Percentiles rank a stretch among this genome's conserved stretches.
Conservation (phyloP, 2,797 vertebrate genomes). For the Harpagifer antarcticus region DNA sequence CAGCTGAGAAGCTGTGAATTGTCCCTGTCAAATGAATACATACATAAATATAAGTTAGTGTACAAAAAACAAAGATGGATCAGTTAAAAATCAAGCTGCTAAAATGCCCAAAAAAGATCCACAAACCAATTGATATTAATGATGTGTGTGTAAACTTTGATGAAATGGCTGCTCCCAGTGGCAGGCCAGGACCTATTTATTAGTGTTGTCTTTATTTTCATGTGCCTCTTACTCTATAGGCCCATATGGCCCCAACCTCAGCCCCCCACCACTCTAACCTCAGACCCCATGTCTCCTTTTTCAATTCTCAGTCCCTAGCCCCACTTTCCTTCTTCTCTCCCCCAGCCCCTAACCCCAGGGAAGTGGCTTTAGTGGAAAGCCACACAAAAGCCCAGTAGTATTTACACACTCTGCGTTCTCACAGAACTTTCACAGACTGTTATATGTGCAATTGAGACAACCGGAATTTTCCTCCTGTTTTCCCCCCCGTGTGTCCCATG, state of each 20-base stretch:
- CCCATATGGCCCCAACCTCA: constrained; percentile 61
- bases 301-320: constrained; percentile 53
- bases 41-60: too few relatives aligned
- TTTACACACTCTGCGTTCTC: constrained; percentile 79
- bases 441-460: constrained; percentile 68
- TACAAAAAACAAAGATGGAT: too few relatives aligned
- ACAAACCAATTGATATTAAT: too few relatives aligned
- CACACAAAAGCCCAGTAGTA: constrained; percentile 85
- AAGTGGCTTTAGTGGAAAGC: constrained; percentile 81
- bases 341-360: constrained; percentile 70
- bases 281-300: constrained; percentile 66
- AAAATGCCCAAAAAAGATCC: too few relatives aligned
- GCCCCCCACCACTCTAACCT: constrained; percentile 64
- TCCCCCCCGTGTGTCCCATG: constrained; percentile 24
- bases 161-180: too few relatives aligned
- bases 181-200: too few relatives aligned
- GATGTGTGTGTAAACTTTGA: too few relatives aligned
- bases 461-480: constrained; percentile 53
- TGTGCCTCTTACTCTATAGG: constrained; percentile 39
- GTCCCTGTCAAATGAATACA: too few relatives aligned
- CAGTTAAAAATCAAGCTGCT: too few relatives aligned
- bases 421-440: constrained; percentile 75
- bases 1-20: too few relatives aligned
- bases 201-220: not conserved
- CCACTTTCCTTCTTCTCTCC: constrained; percentile 57